Base-by-base conservation (phyloP, 2,113 vertebrate species). In the Polyodon spathula region DNA sequence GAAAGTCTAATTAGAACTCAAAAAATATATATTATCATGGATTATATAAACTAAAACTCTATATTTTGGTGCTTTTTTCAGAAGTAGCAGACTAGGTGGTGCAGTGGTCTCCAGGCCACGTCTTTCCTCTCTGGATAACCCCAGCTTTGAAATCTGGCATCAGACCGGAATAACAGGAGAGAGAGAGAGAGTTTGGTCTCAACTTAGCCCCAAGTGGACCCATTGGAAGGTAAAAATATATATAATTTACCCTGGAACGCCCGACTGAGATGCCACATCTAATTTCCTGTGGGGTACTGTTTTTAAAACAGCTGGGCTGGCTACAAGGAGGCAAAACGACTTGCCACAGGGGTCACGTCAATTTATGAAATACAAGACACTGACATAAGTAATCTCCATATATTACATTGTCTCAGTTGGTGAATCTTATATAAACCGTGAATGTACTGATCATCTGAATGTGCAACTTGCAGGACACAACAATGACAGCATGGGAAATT, bases 251-350 rank as follows among this genome's bases (percentile, higher is more conserved):
- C 14, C 50, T 39, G 4, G n/a, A 42, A 14, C 37, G 46, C 66
- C 42, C 59, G 51, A 37, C 50, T 40, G 7, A 42, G 66, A 63
- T 63, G 63, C 61, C 66, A 62, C 53, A 52, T 64, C 62, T 73
- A 62, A 73, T 71, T 73, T 69, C 66, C 72, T 67, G 66, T 63
- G 51, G 9, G 41, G 38, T 62, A 14, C 38, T 37, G 59, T 66
- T 73, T 67, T 64, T 58, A 56, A 59, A 43, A 59, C n/a, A 27
- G 55, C 39, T 58, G 65, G 56, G 55, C 44, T 9, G 54, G 58
- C 53, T 40, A 55, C 50, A 43, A 5, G 54, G 52, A 52, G 42
- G 60, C 55, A 61, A 61, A 53, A 37, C 44, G 46, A 55, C 53
- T 8, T 54, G 59, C 64, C 59, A 41, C 16, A 8, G 41, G 60